phyloP scores from a whole-genome alignment of 2,113 vertebrate genomes.

The Penelope pileata region DNA sequence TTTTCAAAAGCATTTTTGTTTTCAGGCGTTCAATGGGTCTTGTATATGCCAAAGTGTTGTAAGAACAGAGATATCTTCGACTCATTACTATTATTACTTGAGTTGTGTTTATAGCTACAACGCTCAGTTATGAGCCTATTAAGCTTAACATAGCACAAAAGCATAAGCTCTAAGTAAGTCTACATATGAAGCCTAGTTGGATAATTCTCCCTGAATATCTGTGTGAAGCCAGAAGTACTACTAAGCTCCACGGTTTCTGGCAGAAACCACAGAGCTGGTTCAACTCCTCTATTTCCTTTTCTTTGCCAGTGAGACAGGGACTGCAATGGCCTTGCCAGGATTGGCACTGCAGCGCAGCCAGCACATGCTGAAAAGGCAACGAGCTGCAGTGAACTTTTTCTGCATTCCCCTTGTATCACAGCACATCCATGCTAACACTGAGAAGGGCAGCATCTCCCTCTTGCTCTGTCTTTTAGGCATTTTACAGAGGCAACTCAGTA shows the following conservation, averaged over 20 bases:
- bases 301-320: not conserved
- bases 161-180: not conserved
- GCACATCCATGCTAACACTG: accelerated
- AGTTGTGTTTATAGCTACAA: not conserved
- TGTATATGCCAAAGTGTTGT: not conserved
- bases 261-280: not conserved
- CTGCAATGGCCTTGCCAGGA: not conserved
- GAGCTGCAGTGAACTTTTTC: not conserved
- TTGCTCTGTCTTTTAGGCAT: not conserved
- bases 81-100: not conserved
- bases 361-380: not conserved
- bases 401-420: not conserved
- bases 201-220: not conserved
- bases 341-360: not conserved
- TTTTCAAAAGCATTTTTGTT: not conserved
- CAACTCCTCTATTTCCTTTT: not conserved
- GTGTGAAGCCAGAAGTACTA: not conserved
- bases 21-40: not conserved
- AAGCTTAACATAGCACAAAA: not conserved
- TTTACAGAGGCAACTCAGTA: not conserved
- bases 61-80: not conserved
- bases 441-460: not conserved
- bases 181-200: not conserved
- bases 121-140: not conserved
- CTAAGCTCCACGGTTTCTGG: not conserved